Evolutionary conservation across 2,113 vertebrate species (phyloP).

Genomic region (Origma solitaria): DNA sequence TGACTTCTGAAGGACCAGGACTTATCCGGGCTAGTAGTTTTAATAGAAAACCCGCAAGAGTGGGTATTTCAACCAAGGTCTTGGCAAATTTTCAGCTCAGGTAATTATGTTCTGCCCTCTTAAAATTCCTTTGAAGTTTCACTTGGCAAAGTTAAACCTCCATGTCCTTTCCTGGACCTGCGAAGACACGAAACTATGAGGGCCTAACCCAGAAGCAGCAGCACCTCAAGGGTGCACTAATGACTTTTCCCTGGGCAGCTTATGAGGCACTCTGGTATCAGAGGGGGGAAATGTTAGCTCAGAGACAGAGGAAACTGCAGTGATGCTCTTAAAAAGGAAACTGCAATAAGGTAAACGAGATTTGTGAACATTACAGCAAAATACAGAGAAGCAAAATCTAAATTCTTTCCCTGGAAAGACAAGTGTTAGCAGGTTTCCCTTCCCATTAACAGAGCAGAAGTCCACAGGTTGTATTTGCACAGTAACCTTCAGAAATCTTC

Average conservation of each 20-base stretch:
- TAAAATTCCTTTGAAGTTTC: neutral
- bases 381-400: neutral
- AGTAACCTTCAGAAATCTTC: conserved; percentile 39
- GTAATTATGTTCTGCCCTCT: neutral
- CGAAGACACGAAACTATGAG: neutral
- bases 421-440: neutral
- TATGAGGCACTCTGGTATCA: neutral
- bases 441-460: neutral
- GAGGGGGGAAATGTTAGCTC: neutral
- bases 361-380: neutral
- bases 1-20: neutral
- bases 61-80: neutral
- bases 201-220: neutral
- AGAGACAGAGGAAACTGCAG: neutral
- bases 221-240: neutral
- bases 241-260: neutral
- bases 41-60: neutral
- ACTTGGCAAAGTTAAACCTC: neutral
- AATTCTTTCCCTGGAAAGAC: neutral
- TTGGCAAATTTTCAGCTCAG: neutral
- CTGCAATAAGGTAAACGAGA: neutral
- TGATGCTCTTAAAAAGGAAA: neutral
- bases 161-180: neutral
- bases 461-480: neutral
- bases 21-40: neutral